Percentiles rank a stretch among this genome's conserved stretches.
These are phyloP conservation scores for Syritta pipiens DNA, from an alignment of 2,888 invertebrate species.

Conservation along the genomic window DNA sequence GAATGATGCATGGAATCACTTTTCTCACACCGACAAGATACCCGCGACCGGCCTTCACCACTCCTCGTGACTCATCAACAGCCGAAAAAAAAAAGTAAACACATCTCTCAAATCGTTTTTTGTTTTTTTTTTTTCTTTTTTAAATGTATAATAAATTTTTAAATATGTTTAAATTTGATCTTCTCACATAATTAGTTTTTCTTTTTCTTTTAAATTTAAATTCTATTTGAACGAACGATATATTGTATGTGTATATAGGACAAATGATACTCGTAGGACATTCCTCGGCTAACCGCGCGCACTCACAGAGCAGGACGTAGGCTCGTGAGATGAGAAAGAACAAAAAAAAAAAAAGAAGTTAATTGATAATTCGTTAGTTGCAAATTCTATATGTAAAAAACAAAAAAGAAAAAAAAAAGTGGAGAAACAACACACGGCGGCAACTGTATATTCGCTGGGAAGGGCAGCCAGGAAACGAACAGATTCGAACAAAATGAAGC, in stretches of 20 bases:
- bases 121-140: no score
- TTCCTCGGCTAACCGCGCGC: constrained; percentile 29
- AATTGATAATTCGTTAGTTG: constrained; percentile 30
- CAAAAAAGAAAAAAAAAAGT: constrained; percentile 25
- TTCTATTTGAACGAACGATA: constrained; percentile 61
- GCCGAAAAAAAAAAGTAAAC: no score
- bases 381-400: constrained; percentile 35
- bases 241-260: constrained; percentile 45
- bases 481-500: constrained; percentile 38
- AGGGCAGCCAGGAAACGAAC: constrained; percentile 35
- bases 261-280: constrained; percentile 44
- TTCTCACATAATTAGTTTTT: constrained; percentile 47
- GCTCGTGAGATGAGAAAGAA: neutral
- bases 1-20: no score
- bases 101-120: no score
- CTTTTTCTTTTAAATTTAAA: constrained; percentile 44
- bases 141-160: constrained; percentile 60
- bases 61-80: no score
- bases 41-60: no score
- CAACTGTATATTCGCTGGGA: constrained; percentile 23
- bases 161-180: constrained; percentile 62
- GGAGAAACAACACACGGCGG: constrained; percentile 13
- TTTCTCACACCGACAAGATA: no score
- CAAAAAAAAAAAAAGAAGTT: constrained; percentile 13
- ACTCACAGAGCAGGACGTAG: constrained; percentile 25